Evolutionary conservation across 2,113 vertebrate species (phyloP).

Genomic region (Murina feae): DNA sequence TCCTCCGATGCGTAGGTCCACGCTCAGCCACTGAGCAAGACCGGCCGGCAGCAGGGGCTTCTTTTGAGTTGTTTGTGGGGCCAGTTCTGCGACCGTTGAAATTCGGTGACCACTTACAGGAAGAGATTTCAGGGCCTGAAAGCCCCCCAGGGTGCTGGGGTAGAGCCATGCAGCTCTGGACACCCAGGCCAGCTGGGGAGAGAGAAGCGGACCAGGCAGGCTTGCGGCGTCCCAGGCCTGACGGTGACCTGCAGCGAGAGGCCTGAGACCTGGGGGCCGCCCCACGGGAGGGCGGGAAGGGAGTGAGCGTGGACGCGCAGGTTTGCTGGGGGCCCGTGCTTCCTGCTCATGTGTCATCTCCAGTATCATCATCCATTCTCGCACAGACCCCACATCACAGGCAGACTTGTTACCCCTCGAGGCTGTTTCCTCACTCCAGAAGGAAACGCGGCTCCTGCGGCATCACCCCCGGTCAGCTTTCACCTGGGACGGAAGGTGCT

Average conservation of each 20-base stretch:
- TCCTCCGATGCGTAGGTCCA: no score
- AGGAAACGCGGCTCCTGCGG: not conserved
- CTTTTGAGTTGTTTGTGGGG: not conserved
- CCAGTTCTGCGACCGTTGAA: not conserved
- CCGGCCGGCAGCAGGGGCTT: no score
- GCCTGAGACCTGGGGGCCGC: not conserved
- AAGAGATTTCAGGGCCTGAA: not conserved
- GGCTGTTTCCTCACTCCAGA: not conserved
- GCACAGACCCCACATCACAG: not conserved
- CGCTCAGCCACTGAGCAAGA: no score
- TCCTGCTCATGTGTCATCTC: no score
- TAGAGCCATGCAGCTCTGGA: not conserved
- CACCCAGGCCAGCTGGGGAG: not conserved
- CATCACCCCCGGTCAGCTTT: no score
- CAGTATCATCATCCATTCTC: not conserved
- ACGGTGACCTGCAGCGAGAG: not conserved
- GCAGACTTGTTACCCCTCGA: not conserved
- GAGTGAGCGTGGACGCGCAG: not conserved
- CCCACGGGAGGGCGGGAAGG: not conserved
- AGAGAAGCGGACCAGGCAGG: not conserved
- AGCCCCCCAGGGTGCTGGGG: not conserved
- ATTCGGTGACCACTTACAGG: not conserved
- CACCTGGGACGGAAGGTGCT: not conserved
- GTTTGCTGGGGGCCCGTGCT: not conserved
- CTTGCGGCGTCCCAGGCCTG: not conserved